These are phyloP conservation scores for Temnothorax curvispinosus DNA, from an alignment of 1,140 invertebrate genomes.

Conservation along the genomic window DNA sequence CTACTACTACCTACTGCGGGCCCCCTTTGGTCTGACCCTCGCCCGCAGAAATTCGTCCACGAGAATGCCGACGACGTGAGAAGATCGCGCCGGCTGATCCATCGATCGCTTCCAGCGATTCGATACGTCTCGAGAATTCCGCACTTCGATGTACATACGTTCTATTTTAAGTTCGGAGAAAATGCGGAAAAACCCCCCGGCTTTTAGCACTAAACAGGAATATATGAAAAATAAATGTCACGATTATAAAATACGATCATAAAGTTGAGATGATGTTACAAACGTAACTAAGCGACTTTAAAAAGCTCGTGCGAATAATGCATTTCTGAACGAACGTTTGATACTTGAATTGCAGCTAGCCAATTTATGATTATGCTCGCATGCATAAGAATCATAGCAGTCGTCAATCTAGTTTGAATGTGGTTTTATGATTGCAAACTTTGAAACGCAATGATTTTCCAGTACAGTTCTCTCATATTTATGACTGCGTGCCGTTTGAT, in stretches of 20 bases:
- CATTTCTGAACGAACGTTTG: conserved; percentile 2
- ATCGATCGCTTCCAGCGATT: conserved; percentile 33
- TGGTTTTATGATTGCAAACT: neutral
- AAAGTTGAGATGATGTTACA: neutral
- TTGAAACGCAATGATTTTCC: conserved; percentile 19
- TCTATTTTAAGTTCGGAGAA: neutral
- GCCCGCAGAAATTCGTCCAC: conserved; percentile 47
- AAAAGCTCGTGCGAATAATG: conserved; percentile 20
- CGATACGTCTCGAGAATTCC: conserved; percentile 27
- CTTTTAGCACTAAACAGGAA: neutral
- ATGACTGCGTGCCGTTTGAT: neutral
- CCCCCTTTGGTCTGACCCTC: neutral
- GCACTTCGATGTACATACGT: neutral
- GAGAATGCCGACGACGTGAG: conserved; percentile 40
- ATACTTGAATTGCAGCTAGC: conserved; percentile 27
- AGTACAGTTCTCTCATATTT: neutral
- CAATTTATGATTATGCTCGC: conserved; percentile 63
- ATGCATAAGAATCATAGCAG: conserved; percentile 6
- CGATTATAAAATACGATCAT: neutral
- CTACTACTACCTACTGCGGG: neutral
- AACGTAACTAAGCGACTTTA: neutral
- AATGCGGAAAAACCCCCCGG: neutral
- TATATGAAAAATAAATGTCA: too few relatives aligned
- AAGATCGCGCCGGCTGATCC: conserved; percentile 36
- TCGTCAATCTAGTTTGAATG: conserved; percentile 56